phyloP scores from a whole-genome alignment of 2,888 invertebrate genomes.

The Agrochola circellaris region DNA sequence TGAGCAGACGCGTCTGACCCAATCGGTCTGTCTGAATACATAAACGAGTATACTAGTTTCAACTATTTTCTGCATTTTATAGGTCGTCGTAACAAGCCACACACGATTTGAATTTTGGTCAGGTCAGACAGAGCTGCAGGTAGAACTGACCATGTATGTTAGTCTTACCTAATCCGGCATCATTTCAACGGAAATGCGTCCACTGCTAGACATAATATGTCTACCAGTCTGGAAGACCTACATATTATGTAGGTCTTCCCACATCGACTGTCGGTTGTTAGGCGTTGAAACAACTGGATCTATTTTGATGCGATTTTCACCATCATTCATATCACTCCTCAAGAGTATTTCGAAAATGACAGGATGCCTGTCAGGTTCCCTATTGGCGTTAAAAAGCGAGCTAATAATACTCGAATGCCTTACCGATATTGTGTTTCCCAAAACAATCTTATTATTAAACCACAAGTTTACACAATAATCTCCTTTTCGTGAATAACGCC shows the following conservation, averaged over 20 bases:
- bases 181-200: not conserved
- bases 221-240: no score
- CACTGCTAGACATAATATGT: not conserved
- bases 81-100: not conserved
- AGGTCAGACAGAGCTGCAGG: no score
- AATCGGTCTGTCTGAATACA: not conserved
- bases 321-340: not conserved
- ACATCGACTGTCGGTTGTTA: no score
- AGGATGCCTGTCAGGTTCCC: no score
- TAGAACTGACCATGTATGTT: not conserved
- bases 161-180: not conserved
- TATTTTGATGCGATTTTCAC: not conserved
- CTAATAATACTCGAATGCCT: not conserved
- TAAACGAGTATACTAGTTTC: not conserved
- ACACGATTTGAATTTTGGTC: no score
- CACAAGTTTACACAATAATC: conserved; percentile 8
- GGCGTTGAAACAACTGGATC: not conserved
- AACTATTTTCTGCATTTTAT: not conserved
- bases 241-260: no score
- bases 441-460: not conserved
- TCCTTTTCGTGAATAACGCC: conserved; percentile 28
- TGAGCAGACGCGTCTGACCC: not conserved
- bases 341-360: no score
- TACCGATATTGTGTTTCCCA: not conserved
- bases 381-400: not conserved